These are phyloP conservation scores for Scleropages formosus DNA, from an alignment of 2,797 vertebrate species.

Conservation along the genomic window DNA sequence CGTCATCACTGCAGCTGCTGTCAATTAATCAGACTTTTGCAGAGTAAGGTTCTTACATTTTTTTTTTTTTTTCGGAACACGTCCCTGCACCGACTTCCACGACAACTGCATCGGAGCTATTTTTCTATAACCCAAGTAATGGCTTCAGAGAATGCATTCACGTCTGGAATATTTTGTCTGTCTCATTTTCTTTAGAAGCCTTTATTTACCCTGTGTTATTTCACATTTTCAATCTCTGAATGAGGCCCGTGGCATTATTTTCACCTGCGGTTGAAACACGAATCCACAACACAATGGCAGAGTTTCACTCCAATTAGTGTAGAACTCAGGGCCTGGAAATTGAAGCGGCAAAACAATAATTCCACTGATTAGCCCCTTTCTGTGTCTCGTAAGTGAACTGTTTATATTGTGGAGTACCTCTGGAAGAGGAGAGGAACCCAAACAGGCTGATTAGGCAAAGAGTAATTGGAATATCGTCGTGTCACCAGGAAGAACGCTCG, in stretches of 20 bases:
- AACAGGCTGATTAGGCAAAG: conserved; percentile 99
- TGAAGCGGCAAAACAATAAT: conserved; percentile 99
- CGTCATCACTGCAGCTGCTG: too few species aligned
- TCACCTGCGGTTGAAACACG: conserved; percentile 65
- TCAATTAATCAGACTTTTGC: too few species aligned
- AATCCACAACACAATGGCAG: conserved; percentile 72
- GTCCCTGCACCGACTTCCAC: too few species aligned
- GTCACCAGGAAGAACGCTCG: conserved; percentile 94
- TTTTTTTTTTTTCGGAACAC: too few species aligned
- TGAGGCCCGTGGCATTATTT: conserved; percentile 72
- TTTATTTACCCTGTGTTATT: background rate
- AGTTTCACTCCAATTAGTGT: conserved; percentile 99
- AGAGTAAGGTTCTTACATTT: too few species aligned
- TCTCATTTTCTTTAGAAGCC: background rate
- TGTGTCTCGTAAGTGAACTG: conserved; percentile 99
- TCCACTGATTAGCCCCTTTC: conserved; percentile 99
- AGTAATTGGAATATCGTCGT: conserved; percentile 99
- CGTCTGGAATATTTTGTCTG: background rate
- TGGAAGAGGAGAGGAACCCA: conserved; percentile 99
- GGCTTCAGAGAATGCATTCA: background rate
- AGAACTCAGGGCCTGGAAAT: conserved; percentile 98
- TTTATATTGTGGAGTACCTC: conserved; percentile 99
- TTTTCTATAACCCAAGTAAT: background rate
- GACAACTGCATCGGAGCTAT: too few species aligned
- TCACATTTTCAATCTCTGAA: conserved; percentile 38